Evolutionary conservation across 2,888 invertebrate species (phyloP).

Genomic region (Tethea ocularis): DNA sequence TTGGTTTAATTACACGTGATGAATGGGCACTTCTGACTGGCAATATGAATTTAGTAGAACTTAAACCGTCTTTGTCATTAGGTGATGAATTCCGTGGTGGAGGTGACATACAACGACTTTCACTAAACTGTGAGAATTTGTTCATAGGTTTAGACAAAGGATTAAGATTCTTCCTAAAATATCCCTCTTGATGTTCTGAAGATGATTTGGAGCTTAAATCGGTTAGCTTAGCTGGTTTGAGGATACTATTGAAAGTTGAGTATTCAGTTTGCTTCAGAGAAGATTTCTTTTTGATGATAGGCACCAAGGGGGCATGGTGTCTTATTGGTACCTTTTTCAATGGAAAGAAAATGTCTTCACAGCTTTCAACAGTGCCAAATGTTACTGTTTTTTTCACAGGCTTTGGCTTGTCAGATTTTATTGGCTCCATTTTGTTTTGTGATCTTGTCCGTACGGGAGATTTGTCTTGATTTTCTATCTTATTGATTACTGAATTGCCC

Average conservation of each 20-base stretch:
- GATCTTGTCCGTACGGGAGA: constrained; percentile 77
- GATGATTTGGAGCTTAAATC: constrained; percentile 85
- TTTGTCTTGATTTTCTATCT: constrained; percentile 52
- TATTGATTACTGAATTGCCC: constrained; percentile 45
- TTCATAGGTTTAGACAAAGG: constrained; percentile 76
- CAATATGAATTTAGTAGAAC: constrained; percentile 86
- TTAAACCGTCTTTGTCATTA: constrained; percentile 62
- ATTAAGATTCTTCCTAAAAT: constrained; percentile 74
- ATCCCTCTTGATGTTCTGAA: constrained; percentile 77
- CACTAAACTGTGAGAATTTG: constrained; percentile 76
- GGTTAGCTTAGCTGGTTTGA: constrained; percentile 85
- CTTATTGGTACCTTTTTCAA: constrained; percentile 83
- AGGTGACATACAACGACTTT: constrained; percentile 74
- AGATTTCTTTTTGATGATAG: constrained; percentile 86
- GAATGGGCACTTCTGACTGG: constrained; percentile 93
- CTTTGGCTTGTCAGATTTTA: constrained; percentile 73
- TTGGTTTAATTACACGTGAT: constrained; percentile 94
- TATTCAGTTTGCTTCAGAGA: constrained; percentile 82
- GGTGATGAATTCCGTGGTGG: constrained; percentile 73
- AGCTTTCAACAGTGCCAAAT: constrained; percentile 86
- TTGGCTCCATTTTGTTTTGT: constrained; percentile 80
- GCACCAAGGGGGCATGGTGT: constrained; percentile 84
- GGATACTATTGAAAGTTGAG: constrained; percentile 83
- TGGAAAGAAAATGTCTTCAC: constrained; percentile 84
- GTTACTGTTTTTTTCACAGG: constrained; percentile 86